Evolutionary conservation across 2,113 vertebrate genomes (phyloP), one percentile per base, ranked within the genome.

Genomic region (Carollia perspicillata): DNA sequence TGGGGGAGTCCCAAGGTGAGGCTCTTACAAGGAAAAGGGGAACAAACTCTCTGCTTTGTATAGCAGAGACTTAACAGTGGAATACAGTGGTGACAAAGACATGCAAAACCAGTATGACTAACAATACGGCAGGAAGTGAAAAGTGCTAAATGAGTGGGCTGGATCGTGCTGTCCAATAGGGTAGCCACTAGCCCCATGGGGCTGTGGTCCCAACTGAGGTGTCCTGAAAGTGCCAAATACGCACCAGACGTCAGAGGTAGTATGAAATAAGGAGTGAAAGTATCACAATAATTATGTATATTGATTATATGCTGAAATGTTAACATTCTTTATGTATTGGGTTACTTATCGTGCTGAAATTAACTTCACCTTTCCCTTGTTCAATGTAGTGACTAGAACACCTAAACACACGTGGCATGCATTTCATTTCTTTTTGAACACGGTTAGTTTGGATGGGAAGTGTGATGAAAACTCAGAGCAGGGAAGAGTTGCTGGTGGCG

Each of bases 41-140:
- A 88, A 49, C 3, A 40, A 47, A 26, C 2, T 14, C 28, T 69
- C 17, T 44, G 63, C 49, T 60, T 49, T 69, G 4, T 51, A 37
- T 1, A 42, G 20, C 44, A 66, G 81, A 40, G 71, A 26, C 14
- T 77, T 66, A 77, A 7, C 37, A 65, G 26, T 66, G 89, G 55
- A 94, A n/a, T 66, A 13, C 20, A 42, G 22, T 33, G 35, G 66
- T 60, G 86, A 63, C 58, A 68, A 90, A 47, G n/a, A 63, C 75
- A 3, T 6, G 3, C 3, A 44, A 93, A 83, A 51, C 72, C 60
- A 79, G n/a, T n/a, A 8, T 84, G 87, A 87, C 65, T 80, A 72
- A 89, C 33, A 81, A 20, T 16, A 35, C n/a, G 79, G 60, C 93
- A 96, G 93, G 80, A 92, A 84, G 55, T 51, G 69, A 92, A 95